Conservation (phyloP, 2,888 invertebrate species). For the Agrotis ipsilon region DNA sequence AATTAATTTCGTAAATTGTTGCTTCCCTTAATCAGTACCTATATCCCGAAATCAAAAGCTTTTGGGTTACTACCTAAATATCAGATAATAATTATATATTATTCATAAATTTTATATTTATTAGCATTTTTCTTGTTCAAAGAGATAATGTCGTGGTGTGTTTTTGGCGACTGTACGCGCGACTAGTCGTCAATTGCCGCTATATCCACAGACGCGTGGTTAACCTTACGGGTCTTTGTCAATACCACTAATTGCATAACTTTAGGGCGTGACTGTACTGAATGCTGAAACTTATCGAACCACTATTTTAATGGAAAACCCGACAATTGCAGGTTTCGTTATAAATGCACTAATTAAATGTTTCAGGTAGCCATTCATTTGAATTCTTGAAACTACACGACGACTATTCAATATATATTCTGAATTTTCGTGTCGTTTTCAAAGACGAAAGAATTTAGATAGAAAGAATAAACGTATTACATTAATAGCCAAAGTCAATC, state of each 20-base stretch:
- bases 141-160: background rate
- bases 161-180: background rate
- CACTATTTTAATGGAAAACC: conserved; percentile 20
- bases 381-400: background rate
- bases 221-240: conserved; percentile 44
- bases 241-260: conserved; percentile 53
- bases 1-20: background rate
- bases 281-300: conserved; percentile 29
- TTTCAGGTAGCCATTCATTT: background rate
- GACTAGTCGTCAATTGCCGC: background rate
- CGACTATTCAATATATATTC: background rate
- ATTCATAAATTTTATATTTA: background rate
- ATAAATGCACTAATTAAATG: conserved; percentile 2
- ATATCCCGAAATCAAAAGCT: background rate
- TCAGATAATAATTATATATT: too few species aligned
- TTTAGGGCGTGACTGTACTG: conserved; percentile 39
- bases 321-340: conserved; percentile 6
- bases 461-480: background rate
- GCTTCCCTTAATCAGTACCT: too few species aligned
- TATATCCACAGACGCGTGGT: conserved; percentile 14
- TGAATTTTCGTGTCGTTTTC: background rate
- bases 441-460: background rate
- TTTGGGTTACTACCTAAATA: too few species aligned
- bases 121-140: background rate
- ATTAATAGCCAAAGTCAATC: conserved; percentile 2